These are phyloP conservation scores for Rhinogobio ventralis DNA, from an alignment of 2,797 vertebrate genomes.

Conservation along the genomic window DNA sequence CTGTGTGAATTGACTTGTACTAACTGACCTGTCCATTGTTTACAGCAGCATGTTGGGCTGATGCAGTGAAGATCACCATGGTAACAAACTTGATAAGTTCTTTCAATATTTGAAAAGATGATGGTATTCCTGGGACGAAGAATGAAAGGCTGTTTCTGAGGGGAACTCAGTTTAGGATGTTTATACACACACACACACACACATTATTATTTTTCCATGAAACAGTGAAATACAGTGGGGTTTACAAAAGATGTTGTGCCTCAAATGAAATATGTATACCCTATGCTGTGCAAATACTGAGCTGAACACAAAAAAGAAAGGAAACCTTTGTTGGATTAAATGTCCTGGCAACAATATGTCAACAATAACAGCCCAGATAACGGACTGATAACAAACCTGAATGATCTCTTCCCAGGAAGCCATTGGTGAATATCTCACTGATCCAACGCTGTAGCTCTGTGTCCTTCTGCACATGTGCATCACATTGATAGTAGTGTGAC, in stretches of 20 bases:
- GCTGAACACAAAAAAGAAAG: background rate
- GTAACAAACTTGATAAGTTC: background rate
- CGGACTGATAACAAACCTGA: background rate
- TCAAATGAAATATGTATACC: background rate
- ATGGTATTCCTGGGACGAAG: background rate
- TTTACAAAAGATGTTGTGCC: background rate
- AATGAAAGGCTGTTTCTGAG: background rate
- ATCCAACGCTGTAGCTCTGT: background rate
- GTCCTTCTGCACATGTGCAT: background rate
- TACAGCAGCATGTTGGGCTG: background rate
- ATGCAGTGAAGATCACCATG: background rate
- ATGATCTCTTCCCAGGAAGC: background rate
- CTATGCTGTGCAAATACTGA: background rate
- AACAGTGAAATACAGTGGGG: background rate
- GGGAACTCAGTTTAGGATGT: background rate
- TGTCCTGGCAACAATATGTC: background rate
- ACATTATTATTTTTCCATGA: background rate
- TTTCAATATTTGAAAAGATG: background rate
- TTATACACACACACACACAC: no score
- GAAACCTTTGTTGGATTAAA: background rate
- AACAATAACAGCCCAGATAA: background rate
- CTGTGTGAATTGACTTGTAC: background rate
- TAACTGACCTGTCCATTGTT: background rate
- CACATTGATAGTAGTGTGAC: background rate
- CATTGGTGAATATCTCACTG: background rate